Evolutionary conservation across 2,888 invertebrate species (phyloP).

Genomic region (Coenonympha arcania): DNA sequence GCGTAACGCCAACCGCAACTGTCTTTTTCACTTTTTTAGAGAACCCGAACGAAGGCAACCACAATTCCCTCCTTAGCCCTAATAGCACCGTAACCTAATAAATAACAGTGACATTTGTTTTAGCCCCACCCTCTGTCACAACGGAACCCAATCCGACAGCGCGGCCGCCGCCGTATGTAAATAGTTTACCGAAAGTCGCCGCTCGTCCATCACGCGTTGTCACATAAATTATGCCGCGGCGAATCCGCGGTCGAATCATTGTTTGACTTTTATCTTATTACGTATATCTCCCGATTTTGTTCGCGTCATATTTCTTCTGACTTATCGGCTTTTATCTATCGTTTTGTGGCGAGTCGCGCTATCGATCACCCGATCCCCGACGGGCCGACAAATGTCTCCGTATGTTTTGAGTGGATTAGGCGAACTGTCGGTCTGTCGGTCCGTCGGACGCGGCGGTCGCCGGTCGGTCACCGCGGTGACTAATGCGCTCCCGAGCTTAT

Average conservation of each 20-base stretch:
- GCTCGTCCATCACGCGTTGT: slow-evolving; percentile 74
- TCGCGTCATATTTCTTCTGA: slow-evolving; percentile 74
- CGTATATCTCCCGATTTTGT: slow-evolving; percentile 75
- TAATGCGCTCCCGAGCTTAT: slow-evolving; percentile 62
- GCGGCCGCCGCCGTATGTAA: slow-evolving; percentile 71
- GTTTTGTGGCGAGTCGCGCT: slow-evolving; percentile 70
- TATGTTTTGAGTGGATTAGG: slow-evolving; percentile 73
- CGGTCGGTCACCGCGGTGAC: slow-evolving; percentile 55
- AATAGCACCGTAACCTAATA: slow-evolving; percentile 69
- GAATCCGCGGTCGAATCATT: slow-evolving; percentile 75
- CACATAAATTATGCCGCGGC: slow-evolving; percentile 76
- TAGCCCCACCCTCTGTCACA: slow-evolving; percentile 74
- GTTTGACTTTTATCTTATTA: slow-evolving; percentile 75
- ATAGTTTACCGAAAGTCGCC: slow-evolving; percentile 75
- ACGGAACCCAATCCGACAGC: slow-evolving; percentile 72
- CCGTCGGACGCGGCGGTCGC: slow-evolving; percentile 30
- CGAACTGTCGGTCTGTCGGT: slow-evolving; percentile 61
- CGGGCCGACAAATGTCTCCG: slow-evolving; percentile 69
- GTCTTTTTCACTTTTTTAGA: slow-evolving; percentile 11
- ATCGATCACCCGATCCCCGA: slow-evolving; percentile 68
- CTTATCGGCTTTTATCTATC: slow-evolving; percentile 74
- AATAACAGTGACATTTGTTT: slow-evolving; percentile 75
- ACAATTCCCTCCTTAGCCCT: slow-evolving; percentile 59
- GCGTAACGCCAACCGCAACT: slow-evolving; percentile 4
- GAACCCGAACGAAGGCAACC: slow-evolving; percentile 14